These are phyloP conservation scores for Callyntrura sp. DNA, from an alignment of 2,888 invertebrate species.

Conservation along the genomic window DNA sequence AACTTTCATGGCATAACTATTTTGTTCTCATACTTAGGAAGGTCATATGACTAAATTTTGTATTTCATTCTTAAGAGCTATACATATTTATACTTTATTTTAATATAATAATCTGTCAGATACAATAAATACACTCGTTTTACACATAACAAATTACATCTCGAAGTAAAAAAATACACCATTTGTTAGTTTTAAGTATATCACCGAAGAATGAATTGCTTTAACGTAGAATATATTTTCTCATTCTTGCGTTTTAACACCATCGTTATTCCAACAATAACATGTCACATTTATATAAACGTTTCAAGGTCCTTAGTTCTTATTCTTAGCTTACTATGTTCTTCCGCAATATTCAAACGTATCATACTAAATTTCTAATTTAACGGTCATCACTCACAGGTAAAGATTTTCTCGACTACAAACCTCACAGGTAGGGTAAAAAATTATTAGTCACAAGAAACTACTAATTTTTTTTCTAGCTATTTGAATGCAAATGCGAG, in stretches of 20 bases:
- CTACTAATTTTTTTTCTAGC: too few species aligned
- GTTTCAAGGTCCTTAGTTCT: too few species aligned
- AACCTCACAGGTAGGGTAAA: constrained; percentile 45
- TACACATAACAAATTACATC: constrained; percentile 24
- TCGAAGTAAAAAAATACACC: constrained; percentile 73
- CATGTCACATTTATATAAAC: neutral
- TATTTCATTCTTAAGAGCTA: too few species aligned
- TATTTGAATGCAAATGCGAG: too few species aligned
- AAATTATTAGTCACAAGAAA: constrained; percentile 27
- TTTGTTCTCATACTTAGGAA: too few species aligned
- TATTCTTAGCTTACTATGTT: too few species aligned
- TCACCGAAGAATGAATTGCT: constrained; percentile 70
- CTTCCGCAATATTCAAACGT: too few species aligned
- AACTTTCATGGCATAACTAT: too few species aligned
- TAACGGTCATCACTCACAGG: constrained; percentile 56
- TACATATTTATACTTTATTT: neutral
- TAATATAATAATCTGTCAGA: neutral
- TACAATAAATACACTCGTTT: neutral
- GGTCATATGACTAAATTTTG: too few species aligned
- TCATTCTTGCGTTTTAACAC: constrained; percentile 56
- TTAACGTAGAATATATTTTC: neutral
- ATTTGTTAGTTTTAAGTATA: constrained; percentile 69
- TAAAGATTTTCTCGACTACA: constrained; percentile 56
- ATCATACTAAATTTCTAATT: too few species aligned
- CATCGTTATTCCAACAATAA: constrained; percentile 38